Base-by-base conservation (phyloP, 2,888 invertebrate species). In the Acleris laterana region DNA sequence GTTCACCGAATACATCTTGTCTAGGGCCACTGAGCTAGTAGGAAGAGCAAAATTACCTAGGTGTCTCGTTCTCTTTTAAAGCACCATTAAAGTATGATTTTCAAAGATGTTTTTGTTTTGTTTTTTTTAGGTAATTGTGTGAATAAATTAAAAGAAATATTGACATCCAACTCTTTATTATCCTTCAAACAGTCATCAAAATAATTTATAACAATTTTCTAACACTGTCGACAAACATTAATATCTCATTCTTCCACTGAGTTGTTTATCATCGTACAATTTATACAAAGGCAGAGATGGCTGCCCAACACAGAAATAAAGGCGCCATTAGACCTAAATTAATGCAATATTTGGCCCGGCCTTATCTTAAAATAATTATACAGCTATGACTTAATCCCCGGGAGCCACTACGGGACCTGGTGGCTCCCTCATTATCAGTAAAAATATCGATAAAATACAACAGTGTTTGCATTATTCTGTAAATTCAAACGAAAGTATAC, bases 151-250 rank as follows among this genome's bases (percentile, higher is more conserved):
- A 87, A 87, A 83, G 79, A 78, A 77, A 77, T 70, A 78, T 56
- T 93, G 93, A 93, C 93, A 93, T 93, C 93, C 93, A 93, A 93
- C 93, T 93, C 93, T 93, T 93, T 93, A 93, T 93, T 93, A 93
- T 93, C 90, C 85, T 93, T 93, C 90, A 93, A 93, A 93, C 93
- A 93, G 93, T 93, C 93, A 93, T 93, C 93, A 93, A 93, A 93
- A 93, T 93, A 93, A 93, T 93, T 93, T 93, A 93, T 93, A 93
- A 93, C 93, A 93, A 93, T 92, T 93, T 93, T 93, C 93, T 92
- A 92, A 93, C 92, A 93, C 92, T 93, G 93, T 90, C 88, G 89
- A 89, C 90, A 86, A 91, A 91, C 90, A 93, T 91, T 86, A 87
- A 89, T 89, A 86, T 84, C 85, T 84, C 90, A 91, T 87, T 89